Conservation (phyloP, 2,797 vertebrate species). For the Corythornis leucogaster region DNA sequence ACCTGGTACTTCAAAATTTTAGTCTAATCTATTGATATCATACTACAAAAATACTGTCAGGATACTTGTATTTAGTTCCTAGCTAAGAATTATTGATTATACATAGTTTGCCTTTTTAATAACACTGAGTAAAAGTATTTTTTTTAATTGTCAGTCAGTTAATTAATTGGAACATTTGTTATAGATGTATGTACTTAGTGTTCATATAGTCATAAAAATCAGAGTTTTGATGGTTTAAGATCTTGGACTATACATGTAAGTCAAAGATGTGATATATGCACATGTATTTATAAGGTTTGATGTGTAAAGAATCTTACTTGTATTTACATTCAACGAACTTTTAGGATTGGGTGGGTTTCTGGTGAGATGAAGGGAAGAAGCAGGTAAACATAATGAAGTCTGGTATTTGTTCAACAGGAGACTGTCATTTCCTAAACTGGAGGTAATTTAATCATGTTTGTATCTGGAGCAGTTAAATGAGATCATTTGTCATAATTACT, state of each 20-base stretch:
- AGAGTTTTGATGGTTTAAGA: not conserved
- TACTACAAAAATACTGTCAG: not conserved
- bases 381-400: not conserved
- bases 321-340: not conserved
- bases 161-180: not conserved
- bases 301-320: not conserved
- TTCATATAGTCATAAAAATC: not conserved
- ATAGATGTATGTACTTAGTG: not conserved
- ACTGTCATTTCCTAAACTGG: constrained; percentile 25
- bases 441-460: constrained; percentile 54
- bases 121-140: not conserved
- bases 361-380: not conserved
- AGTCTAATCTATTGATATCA: not conserved
- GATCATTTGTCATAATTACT: constrained; percentile 29
- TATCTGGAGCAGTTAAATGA: constrained; percentile 51
- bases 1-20: not conserved
- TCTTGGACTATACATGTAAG: not conserved
- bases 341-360: not conserved
- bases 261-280: not conserved
- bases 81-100: not conserved
- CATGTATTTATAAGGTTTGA: not conserved
- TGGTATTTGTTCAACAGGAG: constrained; percentile 13
- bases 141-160: not conserved
- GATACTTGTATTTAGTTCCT: not conserved
- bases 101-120: not conserved